A percentile compares a stretch with the other conserved stretches of the same genome.
phyloP scores from a whole-genome alignment of 2,113 vertebrate genomes.

The Eclectus roratus region DNA sequence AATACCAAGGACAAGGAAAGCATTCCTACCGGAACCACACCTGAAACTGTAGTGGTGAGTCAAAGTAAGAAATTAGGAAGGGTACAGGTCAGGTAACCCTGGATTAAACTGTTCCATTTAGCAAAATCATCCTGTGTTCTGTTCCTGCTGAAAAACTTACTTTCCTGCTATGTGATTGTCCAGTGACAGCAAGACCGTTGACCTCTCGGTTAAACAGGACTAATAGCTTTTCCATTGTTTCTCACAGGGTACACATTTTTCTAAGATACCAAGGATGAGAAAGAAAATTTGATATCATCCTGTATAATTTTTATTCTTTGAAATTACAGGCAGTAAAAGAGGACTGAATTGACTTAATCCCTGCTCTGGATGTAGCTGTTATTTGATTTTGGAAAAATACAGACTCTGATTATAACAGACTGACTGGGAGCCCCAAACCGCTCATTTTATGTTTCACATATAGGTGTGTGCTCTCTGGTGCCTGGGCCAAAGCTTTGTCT shows the following conservation, averaged over 20 bases:
- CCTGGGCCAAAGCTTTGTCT: neutral
- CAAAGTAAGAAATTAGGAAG: neutral
- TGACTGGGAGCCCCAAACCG: neutral
- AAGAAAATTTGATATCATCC: neutral
- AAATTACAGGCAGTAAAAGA: neutral
- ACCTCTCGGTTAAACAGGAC: neutral
- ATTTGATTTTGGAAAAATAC: neutral
- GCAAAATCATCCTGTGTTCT: neutral
- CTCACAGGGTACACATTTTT: neutral
- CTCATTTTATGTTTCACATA: neutral
- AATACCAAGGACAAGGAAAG: neutral
- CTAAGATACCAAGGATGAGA: neutral
- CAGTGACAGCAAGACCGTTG: neutral
- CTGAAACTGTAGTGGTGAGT: neutral
- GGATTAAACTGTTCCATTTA: neutral
- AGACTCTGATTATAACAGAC: neutral
- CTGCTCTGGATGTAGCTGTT: neutral
- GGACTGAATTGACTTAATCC: neutral
- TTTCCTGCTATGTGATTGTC: neutral
- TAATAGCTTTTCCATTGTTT: neutral
- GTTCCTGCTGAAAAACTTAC: neutral
- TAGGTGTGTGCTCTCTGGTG: neutral
- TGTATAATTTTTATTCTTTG: neutral
- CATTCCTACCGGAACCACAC: neutral
- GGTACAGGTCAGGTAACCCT: neutral